Evolutionary conservation across 2,797 vertebrate species (phyloP), one percentile per base, ranked within the genome.

Genomic region (Oreochromis grahami): DNA sequence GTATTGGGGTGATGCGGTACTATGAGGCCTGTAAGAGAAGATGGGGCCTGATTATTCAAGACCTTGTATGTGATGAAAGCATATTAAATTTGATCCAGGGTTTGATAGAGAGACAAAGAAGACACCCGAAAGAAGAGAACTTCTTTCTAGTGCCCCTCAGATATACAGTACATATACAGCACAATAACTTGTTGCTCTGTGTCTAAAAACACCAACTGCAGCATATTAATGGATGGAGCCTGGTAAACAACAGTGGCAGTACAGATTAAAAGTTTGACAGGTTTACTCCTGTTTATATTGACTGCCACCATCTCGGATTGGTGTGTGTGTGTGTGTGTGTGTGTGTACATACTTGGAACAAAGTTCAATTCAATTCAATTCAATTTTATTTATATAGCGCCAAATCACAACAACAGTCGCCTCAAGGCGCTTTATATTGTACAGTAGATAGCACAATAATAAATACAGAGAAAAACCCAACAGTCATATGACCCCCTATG

Each of bases 71-170:
- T 52, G 51, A 21, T 21, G n/a, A 52, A 52, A 52, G 51, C 51
- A 52, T 52, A 21, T 52, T 52, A 11, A 52, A 21, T 21, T 52
- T 24, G n/a, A 52, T 52, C n/a, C n/a, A 52, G 51, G n/a, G 5
- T 52, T 24, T 21, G 9, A 24, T 21, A 24, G 51, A 21, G 51
- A 56, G 55, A 32, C 55, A 58, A 4, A 32, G 55, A 58, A 6
- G 26, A 32, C 8, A 29, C 15, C 53, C 15, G 13, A 56, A 13
- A 56, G 24, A 56, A 5, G 7, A 8, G 53, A 56, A 56, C 1
- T 0, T 56, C 26, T 56, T 56, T 32, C 0, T 56, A 0, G 55
- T 56, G 26, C 5, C 55, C 32, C 29, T 34, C 56, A 58, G 8
- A 34, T 19, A 19, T 34, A 19, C 8, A 0, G 55, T 19, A 58